phyloP scores from a whole-genome alignment of 1,140 invertebrate species.

The Leptinotarsa defecta region DNA sequence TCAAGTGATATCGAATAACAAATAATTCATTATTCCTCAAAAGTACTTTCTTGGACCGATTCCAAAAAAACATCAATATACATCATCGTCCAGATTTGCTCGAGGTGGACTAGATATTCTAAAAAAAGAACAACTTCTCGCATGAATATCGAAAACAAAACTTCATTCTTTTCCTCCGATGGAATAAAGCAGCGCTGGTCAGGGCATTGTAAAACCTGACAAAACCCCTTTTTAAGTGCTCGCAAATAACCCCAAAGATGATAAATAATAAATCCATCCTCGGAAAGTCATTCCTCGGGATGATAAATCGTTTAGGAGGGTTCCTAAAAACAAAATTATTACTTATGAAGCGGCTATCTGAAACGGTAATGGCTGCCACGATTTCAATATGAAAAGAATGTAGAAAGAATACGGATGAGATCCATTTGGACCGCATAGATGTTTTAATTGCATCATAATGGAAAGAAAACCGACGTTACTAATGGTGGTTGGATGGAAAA shows the following conservation, averaged over 20 bases:
- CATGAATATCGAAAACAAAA: conserved; percentile 15
- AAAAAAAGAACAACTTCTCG: too few relatives aligned
- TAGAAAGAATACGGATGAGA: conserved; percentile 32
- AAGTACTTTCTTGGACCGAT: not conserved
- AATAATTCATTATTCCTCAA: not conserved
- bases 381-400: conserved; percentile 51
- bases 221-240: conserved; percentile 36
- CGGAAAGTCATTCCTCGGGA: conserved; percentile 22
- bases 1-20: too few relatives aligned
- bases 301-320: conserved; percentile 36
- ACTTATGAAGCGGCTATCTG: conserved; percentile 29
- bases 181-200: conserved; percentile 11
- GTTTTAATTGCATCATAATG: conserved; percentile 48
- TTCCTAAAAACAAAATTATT: conserved; percentile 32
- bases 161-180: conserved; percentile 21
- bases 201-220: conserved; percentile 27
- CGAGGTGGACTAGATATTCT: not conserved
- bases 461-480: conserved; percentile 32
- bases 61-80: not conserved
- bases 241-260: conserved; percentile 36
- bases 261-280: conserved; percentile 36
- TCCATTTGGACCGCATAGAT: conserved; percentile 29
- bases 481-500: conserved; percentile 36
- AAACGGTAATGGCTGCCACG: conserved; percentile 31
- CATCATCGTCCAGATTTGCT: not conserved